Percentiles rank a stretch among this genome's conserved stretches.
Conservation (phyloP, 2,797 vertebrate species). For the Odontamblyopus rebecca region DNA sequence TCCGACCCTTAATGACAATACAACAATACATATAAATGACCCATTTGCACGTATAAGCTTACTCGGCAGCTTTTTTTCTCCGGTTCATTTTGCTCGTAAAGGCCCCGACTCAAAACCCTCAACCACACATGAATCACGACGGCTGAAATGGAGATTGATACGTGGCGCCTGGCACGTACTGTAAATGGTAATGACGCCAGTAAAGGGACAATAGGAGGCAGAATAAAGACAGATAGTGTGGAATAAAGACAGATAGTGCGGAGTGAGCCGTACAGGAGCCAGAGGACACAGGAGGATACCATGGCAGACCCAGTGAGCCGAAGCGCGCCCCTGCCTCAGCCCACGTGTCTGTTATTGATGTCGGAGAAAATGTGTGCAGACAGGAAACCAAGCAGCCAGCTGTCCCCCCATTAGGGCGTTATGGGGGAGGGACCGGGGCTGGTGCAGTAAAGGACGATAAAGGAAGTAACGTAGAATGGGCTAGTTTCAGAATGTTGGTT, state of each 20-base stretch:
- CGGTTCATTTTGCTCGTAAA: constrained; percentile 39
- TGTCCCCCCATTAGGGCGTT: constrained; percentile 73
- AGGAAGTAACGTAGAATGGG: not conserved
- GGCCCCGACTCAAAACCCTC: constrained; percentile 26
- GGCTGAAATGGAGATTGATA: constrained; percentile 23
- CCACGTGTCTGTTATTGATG: constrained; percentile 74
- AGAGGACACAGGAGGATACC: constrained; percentile 59
- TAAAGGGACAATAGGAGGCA: constrained; percentile 11
- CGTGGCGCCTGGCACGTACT: constrained; percentile 6
- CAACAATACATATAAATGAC: no score
- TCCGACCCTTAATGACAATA: no score
- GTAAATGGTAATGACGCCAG: constrained; percentile 21
- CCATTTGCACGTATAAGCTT: not conserved
- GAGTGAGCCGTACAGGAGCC: constrained; percentile 26
- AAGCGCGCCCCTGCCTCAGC: constrained; percentile 58
- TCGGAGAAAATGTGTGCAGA: constrained; percentile 73
- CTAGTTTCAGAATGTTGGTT: not conserved
- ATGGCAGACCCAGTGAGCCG: constrained; percentile 58
- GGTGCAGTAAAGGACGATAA: not conserved
- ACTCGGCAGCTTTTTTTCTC: constrained; percentile 11
- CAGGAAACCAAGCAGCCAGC: constrained; percentile 76
- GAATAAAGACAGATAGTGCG: constrained; percentile 36
- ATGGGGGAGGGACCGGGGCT: constrained; percentile 54
- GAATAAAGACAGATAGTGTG: constrained; percentile 40
- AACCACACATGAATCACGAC: constrained; percentile 14